These are phyloP conservation scores for Brachylomia viminalis DNA, from an alignment of 2,888 invertebrate genomes.

Conservation along the genomic window DNA sequence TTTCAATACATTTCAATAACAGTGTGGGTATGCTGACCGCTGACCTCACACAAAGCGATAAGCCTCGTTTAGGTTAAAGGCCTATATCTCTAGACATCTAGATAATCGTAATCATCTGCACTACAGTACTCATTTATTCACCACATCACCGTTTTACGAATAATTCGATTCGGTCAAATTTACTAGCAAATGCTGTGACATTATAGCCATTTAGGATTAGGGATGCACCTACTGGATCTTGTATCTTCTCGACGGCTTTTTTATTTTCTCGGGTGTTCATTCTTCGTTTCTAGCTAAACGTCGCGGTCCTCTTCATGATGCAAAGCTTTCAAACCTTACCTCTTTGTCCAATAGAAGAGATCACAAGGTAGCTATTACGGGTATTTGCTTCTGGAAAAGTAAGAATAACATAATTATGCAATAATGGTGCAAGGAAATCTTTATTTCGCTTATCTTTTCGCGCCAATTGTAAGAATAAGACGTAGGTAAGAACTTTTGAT, in stretches of 20 bases:
- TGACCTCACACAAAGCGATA: conserved; percentile 28
- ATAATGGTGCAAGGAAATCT: too few species aligned
- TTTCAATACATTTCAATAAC: not conserved
- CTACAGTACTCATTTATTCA: conserved; percentile 7
- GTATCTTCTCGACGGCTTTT: not conserved
- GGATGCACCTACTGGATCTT: not conserved
- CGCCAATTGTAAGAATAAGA: conserved; percentile 23
- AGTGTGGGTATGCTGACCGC: conserved; percentile 23
- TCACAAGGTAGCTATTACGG: not conserved
- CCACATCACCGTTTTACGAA: conserved; percentile 7
- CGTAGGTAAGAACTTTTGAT: not conserved
- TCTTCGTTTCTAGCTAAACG: not conserved
- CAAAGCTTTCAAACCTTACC: not conserved
- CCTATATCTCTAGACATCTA: conserved; percentile 37
- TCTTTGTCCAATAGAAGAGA: not conserved
- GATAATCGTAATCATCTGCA: conserved; percentile 42
- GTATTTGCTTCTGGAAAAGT: too few species aligned
- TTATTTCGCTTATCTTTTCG: conserved; percentile 21
- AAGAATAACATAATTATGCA: too few species aligned
- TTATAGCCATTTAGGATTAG: not conserved
- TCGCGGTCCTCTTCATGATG: not conserved
- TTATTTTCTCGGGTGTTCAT: not conserved
- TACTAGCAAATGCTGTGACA: too few species aligned
- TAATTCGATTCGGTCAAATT: not conserved
- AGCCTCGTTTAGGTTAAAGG: conserved; percentile 30